A percentile compares a stretch with the other conserved stretches of the same genome.
Evolutionary conservation across 2,113 vertebrate species (phyloP).

Genomic region (Psittacula cyanocephala): DNA sequence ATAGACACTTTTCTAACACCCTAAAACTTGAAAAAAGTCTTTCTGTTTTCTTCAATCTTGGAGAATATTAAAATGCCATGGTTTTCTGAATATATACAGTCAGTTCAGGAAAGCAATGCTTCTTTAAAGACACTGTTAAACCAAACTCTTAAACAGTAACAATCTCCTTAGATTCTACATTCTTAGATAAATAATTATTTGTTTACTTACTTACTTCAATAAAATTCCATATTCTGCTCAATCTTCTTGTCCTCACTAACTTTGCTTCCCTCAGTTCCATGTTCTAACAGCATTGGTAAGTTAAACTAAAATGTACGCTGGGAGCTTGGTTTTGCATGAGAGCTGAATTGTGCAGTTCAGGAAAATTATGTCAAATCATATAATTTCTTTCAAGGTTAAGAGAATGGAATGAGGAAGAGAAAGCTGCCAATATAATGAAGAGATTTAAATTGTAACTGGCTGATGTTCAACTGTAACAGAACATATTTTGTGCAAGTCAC

Average conservation of each 20-base stretch:
- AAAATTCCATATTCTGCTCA: background rate
- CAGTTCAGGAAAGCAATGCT: conserved; percentile 15
- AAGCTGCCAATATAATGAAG: background rate
- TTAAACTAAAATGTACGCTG: background rate
- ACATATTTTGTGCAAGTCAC: background rate
- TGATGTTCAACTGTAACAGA: background rate
- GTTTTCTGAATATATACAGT: background rate
- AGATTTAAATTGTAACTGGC: background rate
- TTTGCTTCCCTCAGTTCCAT: background rate
- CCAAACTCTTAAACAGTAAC: background rate
- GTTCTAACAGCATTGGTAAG: background rate
- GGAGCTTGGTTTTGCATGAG: background rate
- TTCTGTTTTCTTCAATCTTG: conserved; percentile 26
- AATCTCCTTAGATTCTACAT: background rate
- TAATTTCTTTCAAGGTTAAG: background rate
- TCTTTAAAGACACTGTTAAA: conserved; percentile 10
- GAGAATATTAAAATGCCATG: conserved; percentile 46
- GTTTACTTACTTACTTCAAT: background rate
- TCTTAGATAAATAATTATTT: background rate
- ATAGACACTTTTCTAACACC: conserved; percentile 71
- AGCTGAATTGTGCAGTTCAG: background rate
- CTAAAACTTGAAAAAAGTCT: conserved; percentile 63
- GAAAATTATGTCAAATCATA: background rate
- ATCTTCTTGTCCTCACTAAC: background rate
- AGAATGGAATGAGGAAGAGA: background rate